Evolutionary conservation across 2,797 vertebrate genomes (phyloP).

Genomic region (Trachurus trachurus): DNA sequence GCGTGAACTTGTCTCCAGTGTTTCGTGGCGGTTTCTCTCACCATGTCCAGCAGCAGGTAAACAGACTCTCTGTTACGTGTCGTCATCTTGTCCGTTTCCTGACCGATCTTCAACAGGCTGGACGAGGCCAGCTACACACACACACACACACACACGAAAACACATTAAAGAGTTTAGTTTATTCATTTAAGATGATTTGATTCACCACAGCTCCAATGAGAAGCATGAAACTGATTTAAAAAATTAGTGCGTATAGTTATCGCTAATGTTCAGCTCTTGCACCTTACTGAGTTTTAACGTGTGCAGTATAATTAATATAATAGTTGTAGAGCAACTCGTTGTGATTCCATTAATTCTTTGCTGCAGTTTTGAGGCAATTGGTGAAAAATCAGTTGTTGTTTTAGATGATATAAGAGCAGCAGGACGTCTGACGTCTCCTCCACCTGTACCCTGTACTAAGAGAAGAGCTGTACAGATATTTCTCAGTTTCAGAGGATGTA

Average conservation of each 20-base stretch:
- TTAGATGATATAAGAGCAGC: not conserved
- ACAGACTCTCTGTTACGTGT: conserved; percentile 98
- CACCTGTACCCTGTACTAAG: too few relatives aligned
- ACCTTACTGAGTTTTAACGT: too few relatives aligned
- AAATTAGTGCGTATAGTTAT: too few relatives aligned
- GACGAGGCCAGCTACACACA: conserved; percentile 93
- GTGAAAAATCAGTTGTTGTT: not conserved
- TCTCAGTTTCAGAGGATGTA: too few relatives aligned
- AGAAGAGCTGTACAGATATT: too few relatives aligned
- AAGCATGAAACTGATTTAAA: too few relatives aligned
- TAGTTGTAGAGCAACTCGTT: not conserved
- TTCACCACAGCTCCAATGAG: too few relatives aligned
- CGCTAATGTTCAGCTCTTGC: too few relatives aligned
- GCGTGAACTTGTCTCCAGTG: too few relatives aligned
- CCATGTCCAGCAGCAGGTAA: conserved; percentile 98
- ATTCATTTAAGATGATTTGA: too few relatives aligned
- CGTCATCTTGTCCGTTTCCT: conserved; percentile 98
- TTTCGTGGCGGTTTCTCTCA: conserved; percentile 71
- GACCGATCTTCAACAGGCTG: conserved; percentile 97
- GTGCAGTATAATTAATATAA: too few relatives aligned
- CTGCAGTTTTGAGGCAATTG: not conserved
- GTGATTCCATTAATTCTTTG: not conserved
- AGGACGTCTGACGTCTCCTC: not conserved
- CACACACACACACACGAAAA: not conserved
- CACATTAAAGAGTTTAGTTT: too few relatives aligned